Evolutionary conservation across 2,888 invertebrate genomes (phyloP).

Genomic region (Lissonota sp.): DNA sequence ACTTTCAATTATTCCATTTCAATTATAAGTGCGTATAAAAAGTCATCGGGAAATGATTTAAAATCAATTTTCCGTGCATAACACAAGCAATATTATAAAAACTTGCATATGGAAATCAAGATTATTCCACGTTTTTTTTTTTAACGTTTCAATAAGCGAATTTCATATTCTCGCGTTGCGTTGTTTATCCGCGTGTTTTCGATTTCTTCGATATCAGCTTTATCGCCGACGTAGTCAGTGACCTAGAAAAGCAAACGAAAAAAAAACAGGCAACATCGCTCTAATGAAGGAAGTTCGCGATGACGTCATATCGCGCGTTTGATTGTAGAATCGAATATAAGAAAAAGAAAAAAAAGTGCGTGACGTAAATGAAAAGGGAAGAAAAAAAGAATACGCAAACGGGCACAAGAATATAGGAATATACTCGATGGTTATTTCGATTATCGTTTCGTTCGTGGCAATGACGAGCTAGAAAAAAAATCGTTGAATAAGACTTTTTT

Average conservation of each 20-base stretch:
- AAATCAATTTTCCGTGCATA: too few relatives aligned
- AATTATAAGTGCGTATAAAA: too few relatives aligned
- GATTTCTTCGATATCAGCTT: background rate
- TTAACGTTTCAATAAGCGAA: too few relatives aligned
- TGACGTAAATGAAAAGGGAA: slow-evolving; percentile 47
- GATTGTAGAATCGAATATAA: slow-evolving; percentile 36
- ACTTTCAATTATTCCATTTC: too few relatives aligned
- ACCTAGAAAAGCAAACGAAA: background rate
- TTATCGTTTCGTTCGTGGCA: slow-evolving; percentile 33
- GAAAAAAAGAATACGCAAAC: slow-evolving; percentile 33
- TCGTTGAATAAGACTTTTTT: background rate
- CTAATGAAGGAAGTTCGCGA: slow-evolving; percentile 22
- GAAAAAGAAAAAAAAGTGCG: slow-evolving; percentile 3
- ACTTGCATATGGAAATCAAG: slow-evolving; percentile 1
- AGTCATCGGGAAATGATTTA: too few relatives aligned
- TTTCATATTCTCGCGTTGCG: too few relatives aligned
- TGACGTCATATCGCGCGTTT: slow-evolving; percentile 19
- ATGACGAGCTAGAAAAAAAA: background rate
- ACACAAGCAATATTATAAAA: background rate
- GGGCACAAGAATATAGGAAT: slow-evolving; percentile 13
- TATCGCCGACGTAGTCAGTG: slow-evolving; percentile 1
- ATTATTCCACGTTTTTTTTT: background rate
- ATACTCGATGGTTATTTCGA: slow-evolving; percentile 12
- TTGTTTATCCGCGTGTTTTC: too few relatives aligned
- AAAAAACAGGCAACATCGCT: background rate